Evolutionary conservation across 2,797 vertebrate species (phyloP), one percentile per base, ranked within the genome.

Genomic region (Harpagifer antarcticus): DNA sequence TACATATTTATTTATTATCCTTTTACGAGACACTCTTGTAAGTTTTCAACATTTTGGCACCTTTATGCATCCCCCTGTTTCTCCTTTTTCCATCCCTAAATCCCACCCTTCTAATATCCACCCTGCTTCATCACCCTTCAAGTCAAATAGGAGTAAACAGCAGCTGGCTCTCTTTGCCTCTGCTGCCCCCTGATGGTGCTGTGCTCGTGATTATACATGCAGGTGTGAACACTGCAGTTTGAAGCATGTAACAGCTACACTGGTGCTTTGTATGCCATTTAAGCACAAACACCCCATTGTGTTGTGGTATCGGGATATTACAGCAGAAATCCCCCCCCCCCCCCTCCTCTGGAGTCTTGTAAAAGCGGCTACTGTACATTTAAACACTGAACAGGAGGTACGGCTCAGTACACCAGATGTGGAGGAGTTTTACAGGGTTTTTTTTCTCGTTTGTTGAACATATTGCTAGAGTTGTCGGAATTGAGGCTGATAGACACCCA

Each of bases 111-210:
- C 59, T 72, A 60, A 54, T 68, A 50, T 55, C 44, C 49, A 27
- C 47, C 61, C 61, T 42, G 33, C 16, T 54, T 31, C 62, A 17
- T 42, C 62, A 11, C 56, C 66, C 42, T 19, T 14, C 68, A 74
- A 59, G 65, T 72, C 76, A 63, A 52, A 68, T 16, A 40, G 53
- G 52, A 68, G 69, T 78, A 63, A 23, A 16, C 55, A 80, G 74
- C 60, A 61, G 65, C 48, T 11, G 58, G 16, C 81, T 76, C 47
- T 48, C 79, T 81, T 82, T 84, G 84, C 43, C 90, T 92, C 61
- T 91, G 86, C 89, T 92, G 90, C 92, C 92, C 91, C 76, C 91
- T 47, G 16, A 81, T 88, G 91, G 87, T 53, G 44, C 56, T 48
- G 27, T 2, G 33, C 6, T 13, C 9, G 20, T 23, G n/a, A 53